Conservation (phyloP, 2,797 vertebrate species). For the Prunella strophiata region DNA sequence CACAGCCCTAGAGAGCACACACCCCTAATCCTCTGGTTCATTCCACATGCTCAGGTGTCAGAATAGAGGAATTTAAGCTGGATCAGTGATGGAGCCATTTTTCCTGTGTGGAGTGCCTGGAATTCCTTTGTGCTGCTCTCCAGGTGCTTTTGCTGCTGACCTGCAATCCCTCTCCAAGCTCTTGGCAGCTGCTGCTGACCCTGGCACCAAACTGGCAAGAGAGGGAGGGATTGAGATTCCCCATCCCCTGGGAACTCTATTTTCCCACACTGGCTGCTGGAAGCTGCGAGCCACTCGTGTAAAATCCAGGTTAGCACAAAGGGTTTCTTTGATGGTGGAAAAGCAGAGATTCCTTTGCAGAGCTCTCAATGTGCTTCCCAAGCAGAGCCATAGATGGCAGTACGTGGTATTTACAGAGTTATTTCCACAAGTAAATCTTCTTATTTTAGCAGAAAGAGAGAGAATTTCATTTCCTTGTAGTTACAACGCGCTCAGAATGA, state of each 20-base stretch:
- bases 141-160: not conserved
- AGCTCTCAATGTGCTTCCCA: conserved; percentile 6
- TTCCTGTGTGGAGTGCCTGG: not conserved
- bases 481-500: not conserved
- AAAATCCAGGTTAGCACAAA: not conserved
- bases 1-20: not conserved
- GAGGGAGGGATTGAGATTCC: not conserved
- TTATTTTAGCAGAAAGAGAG: conserved; percentile 29
- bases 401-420: conserved; percentile 48
- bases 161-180: not conserved
- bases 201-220: not conserved
- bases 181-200: not conserved
- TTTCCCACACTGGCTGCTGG: not conserved
- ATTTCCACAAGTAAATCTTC: conserved; percentile 36
- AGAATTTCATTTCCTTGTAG: conserved; percentile 29
- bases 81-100: not conserved
- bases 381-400: conserved; percentile 64
- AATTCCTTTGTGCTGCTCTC: not conserved
- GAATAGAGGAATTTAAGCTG: not conserved
- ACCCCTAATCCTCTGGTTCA: not conserved
- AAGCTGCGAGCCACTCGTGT: not conserved
- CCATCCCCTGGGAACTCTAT: not conserved
- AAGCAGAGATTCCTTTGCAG: not conserved
- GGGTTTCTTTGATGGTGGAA: not conserved
- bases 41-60: not conserved